A percentile compares a stretch with the other conserved stretches of the same genome.
These are phyloP conservation scores for Metallyticus violacea DNA, from an alignment of 2,888 invertebrate species.

Conservation along the genomic window DNA sequence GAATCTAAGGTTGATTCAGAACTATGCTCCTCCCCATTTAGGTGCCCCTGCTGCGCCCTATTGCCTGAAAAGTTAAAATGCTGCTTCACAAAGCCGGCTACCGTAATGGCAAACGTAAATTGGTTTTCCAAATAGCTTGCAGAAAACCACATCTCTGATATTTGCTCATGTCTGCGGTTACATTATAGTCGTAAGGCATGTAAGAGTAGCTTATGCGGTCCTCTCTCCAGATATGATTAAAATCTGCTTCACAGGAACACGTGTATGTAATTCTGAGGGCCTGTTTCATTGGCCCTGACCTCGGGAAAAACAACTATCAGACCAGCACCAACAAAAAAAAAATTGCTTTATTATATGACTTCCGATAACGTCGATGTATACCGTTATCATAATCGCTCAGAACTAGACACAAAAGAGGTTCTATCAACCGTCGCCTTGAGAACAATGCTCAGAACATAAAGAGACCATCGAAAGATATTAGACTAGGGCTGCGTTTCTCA, in stretches of 20 bases:
- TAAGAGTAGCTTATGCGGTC: too few relatives aligned
- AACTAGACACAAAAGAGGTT: too few relatives aligned
- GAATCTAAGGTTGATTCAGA: too few relatives aligned
- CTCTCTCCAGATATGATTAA: too few relatives aligned
- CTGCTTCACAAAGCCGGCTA: too few relatives aligned
- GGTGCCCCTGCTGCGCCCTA: neutral
- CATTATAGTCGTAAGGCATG: neutral
- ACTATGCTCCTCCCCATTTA: neutral
- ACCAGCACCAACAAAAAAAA: too few relatives aligned
- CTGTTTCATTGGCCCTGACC: neutral
- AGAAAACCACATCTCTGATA: neutral
- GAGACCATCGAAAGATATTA: too few relatives aligned
- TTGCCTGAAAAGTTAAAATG: neutral
- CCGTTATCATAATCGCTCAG: too few relatives aligned
- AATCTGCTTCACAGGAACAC: neutral
- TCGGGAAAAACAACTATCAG: neutral
- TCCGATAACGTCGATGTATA: neutral
- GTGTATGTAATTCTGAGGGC: neutral
- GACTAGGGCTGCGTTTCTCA: too few relatives aligned
- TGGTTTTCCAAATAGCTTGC: neutral
- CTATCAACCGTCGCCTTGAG: too few relatives aligned
- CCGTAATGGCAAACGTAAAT: neutral
- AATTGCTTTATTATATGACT: too few relatives aligned
- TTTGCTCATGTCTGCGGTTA: neutral
- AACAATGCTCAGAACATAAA: too few relatives aligned